Percentiles rank a stretch among this genome's conserved stretches.
These are phyloP conservation scores for Hirtodrosophila duncani DNA, from an alignment of 2,888 invertebrate species.

Conservation along the genomic window DNA sequence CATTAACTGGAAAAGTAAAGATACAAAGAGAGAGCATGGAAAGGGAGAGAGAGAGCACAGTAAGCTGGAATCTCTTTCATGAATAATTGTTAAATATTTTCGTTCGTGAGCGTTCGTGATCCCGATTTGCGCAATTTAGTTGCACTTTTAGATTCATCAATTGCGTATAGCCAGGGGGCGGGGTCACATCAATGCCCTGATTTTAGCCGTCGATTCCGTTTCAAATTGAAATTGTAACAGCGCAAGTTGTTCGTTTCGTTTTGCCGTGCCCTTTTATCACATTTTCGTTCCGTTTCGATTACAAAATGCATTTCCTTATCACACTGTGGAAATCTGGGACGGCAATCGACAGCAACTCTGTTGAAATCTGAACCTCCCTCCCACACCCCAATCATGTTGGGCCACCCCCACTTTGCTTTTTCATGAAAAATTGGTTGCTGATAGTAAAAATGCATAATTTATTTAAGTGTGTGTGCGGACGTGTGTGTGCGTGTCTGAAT, in stretches of 20 bases:
- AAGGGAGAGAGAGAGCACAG: too few relatives aligned
- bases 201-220: conserved; percentile 39
- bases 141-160: too few relatives aligned
- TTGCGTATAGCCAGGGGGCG: too few relatives aligned
- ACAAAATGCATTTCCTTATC: conserved; percentile 25
- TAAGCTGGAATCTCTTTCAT: too few relatives aligned
- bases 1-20: too few relatives aligned
- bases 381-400: too few relatives aligned
- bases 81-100: too few relatives aligned
- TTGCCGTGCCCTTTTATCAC: conserved; percentile 18
- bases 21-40: too few relatives aligned
- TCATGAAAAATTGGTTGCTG: conserved; percentile 35
- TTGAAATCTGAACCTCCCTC: conserved; percentile 3
- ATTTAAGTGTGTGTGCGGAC: conserved; percentile 11
- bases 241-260: conserved; percentile 29
- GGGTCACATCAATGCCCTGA: conserved; percentile 35
- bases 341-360: neutral
- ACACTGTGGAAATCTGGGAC: conserved; percentile 21
- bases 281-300: conserved; percentile 39
- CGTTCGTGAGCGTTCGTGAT: too few relatives aligned
- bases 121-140: neutral
- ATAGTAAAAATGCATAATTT: conserved; percentile 43
- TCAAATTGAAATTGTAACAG: conserved; percentile 46
- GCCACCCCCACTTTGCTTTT: too few relatives aligned
- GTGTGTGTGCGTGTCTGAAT: conserved; percentile 2